Conservation (phyloP, 2,888 invertebrate genomes). For the Drosophila birchii region DNA sequence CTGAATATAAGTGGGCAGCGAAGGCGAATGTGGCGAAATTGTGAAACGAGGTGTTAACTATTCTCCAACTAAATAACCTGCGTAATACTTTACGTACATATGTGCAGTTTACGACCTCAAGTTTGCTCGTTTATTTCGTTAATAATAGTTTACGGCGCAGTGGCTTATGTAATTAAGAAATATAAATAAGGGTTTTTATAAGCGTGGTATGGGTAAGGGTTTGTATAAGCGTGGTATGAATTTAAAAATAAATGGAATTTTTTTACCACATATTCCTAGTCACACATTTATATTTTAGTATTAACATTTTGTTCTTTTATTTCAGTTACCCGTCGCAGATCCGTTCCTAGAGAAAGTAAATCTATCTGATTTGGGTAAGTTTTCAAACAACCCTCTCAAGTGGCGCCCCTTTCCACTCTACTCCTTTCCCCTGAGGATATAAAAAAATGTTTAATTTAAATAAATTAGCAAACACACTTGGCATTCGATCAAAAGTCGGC, state of each 20-base stretch:
- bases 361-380: conserved; percentile 91
- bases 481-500: conserved; percentile 59
- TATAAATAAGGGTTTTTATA: not conserved
- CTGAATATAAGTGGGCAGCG: not conserved
- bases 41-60: conserved; percentile 8
- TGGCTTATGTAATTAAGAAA: conserved; percentile 6
- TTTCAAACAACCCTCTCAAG: conserved; percentile 6
- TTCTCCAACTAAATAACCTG: conserved; percentile 1
- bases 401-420: not conserved
- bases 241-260: not conserved
- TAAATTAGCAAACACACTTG: conserved; percentile 63
- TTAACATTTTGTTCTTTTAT: conserved; percentile 66
- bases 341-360: conserved; percentile 95
- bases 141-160: conserved; percentile 19
- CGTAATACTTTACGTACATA: conserved; percentile 13
- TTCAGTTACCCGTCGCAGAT: conserved; percentile 95
- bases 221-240: not conserved
- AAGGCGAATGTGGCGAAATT: not conserved
- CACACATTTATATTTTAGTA: not conserved
- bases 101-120: conserved; percentile 10
- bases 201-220: not conserved
- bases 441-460: conserved; percentile 45
- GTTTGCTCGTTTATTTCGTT: conserved; percentile 15
- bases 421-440: not conserved
- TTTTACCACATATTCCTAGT: not conserved